phyloP scores from a whole-genome alignment of 2,888 invertebrate species.

The Fissipunctia ypsillon region DNA sequence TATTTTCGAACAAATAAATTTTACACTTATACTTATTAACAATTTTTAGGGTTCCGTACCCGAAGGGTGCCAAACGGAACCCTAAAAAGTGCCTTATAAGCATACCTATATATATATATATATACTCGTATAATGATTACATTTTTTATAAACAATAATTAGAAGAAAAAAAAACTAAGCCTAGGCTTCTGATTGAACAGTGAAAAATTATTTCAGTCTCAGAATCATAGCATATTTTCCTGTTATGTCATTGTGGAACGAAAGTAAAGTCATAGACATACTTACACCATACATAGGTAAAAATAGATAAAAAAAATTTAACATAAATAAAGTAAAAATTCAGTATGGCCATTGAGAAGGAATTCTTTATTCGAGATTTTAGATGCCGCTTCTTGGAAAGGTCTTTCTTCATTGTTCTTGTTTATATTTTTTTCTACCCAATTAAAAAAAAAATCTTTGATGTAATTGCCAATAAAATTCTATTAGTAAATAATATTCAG shows the following conservation, averaged over 20 bases:
- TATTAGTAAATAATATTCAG: neutral
- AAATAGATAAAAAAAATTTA: constrained; percentile 9
- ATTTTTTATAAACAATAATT: too few species aligned
- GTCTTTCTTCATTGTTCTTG: neutral
- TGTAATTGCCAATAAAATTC: neutral
- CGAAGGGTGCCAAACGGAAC: too few species aligned
- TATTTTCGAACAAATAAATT: too few species aligned
- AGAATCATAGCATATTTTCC: constrained; percentile 7
- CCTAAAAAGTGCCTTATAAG: too few species aligned
- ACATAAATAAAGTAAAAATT: neutral
- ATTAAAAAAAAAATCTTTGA: neutral
- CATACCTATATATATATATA: too few species aligned
- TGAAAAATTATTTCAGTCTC: neutral
- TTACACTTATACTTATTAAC: too few species aligned
- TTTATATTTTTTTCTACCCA: neutral
- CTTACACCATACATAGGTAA: neutral
- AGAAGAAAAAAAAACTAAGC: too few species aligned
- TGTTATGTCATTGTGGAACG: neutral
- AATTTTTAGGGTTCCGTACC: too few species aligned
- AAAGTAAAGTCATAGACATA: neutral
- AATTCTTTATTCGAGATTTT: neutral
- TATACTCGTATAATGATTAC: too few species aligned
- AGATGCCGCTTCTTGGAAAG: constrained; percentile 4
- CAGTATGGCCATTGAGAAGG: neutral
- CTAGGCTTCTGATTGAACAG: too few species aligned